Evolutionary conservation across 2,113 vertebrate genomes (phyloP).

Genomic region (Vulpes lagopus): DNA sequence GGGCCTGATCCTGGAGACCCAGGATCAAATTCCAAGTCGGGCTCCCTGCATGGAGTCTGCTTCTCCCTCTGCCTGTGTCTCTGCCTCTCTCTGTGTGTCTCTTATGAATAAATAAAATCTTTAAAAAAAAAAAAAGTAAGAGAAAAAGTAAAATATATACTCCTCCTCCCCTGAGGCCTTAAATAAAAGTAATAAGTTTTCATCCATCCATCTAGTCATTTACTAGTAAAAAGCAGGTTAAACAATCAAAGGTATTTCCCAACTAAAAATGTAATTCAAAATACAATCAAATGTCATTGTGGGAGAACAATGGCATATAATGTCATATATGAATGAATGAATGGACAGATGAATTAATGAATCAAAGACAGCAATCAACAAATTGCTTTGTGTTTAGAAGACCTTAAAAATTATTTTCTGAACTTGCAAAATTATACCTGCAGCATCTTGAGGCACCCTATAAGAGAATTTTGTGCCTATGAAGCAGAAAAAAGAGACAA

Average conservation of each 20-base stretch:
- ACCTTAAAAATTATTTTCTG: constrained; percentile 22
- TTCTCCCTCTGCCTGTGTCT: too few relatives aligned
- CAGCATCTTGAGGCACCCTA: neutral
- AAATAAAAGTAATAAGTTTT: neutral
- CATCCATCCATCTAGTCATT: neutral
- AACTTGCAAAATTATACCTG: neutral
- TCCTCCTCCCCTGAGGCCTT: neutral
- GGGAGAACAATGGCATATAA: neutral
- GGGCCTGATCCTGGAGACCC: too few relatives aligned
- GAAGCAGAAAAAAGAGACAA: neutral
- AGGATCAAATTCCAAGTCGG: too few relatives aligned
- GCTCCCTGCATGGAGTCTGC: too few relatives aligned
- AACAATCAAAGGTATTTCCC: neutral
- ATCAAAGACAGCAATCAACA: neutral
- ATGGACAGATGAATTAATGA: neutral
- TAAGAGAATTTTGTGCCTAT: neutral
- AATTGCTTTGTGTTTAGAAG: constrained; percentile 31
- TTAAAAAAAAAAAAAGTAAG: neutral
- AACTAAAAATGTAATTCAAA: constrained; percentile 49
- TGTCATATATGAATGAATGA: neutral
- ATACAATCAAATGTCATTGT: neutral
- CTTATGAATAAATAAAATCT: too few relatives aligned
- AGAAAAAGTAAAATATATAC: neutral
- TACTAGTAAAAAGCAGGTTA: constrained; percentile 23
- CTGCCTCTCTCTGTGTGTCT: too few relatives aligned